These are phyloP conservation scores for Camptogramma bilineatum DNA, from an alignment of 2,888 invertebrate genomes.

Conservation along the genomic window DNA sequence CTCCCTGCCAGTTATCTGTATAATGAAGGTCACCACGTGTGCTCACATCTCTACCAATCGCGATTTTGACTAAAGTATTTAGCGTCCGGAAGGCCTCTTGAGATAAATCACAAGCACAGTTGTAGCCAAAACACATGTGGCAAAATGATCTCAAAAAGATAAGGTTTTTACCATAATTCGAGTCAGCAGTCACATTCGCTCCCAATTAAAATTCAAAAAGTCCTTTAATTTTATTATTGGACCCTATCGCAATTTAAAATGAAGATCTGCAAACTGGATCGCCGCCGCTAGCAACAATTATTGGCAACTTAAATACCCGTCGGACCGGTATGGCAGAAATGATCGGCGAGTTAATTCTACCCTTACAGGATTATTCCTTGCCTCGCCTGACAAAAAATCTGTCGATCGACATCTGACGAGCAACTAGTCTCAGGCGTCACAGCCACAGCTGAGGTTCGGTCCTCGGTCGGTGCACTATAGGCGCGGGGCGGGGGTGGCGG, in stretches of 20 bases:
- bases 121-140: conserved; percentile 29
- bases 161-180: conserved; percentile 19
- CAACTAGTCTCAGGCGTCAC: conserved; percentile 50
- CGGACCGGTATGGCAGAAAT: conserved; percentile 42
- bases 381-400: conserved; percentile 61
- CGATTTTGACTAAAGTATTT: conserved; percentile 43
- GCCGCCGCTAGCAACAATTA: conserved; percentile 45
- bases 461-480: conserved; percentile 73
- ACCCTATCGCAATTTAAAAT: conserved; percentile 38
- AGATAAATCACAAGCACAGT: conserved; percentile 31
- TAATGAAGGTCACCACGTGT: conserved; percentile 62
- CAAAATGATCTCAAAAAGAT: conserved; percentile 9
- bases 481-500: conserved; percentile 46
- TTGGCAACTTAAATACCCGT: conserved; percentile 42
- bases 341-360: conserved; percentile 44
- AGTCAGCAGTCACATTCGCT: conserved; percentile 26
- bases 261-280: conserved; percentile 39
- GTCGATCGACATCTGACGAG: conserved; percentile 79
- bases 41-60: conserved; percentile 48
- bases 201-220: conserved; percentile 26
- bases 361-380: conserved; percentile 49
- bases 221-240: conserved; percentile 37
- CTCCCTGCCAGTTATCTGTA: conserved; percentile 63
- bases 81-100: conserved; percentile 37
- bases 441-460: conserved; percentile 67